Evolutionary conservation across 2,888 invertebrate species (phyloP).

Genomic region (Cryptocephalus primarius): DNA sequence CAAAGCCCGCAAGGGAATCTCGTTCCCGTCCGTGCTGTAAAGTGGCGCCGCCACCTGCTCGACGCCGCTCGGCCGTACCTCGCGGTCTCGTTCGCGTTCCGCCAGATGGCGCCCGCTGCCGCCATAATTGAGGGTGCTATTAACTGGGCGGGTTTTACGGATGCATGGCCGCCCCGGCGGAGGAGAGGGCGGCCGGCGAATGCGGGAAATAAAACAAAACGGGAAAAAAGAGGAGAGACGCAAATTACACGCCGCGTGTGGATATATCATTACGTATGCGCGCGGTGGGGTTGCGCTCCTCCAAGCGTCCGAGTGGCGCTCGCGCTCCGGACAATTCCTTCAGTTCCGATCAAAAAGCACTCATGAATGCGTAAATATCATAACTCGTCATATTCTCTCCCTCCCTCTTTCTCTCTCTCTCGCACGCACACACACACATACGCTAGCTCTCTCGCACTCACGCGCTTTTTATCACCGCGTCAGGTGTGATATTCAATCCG

Average conservation of each 20-base stretch:
- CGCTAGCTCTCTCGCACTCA: too few relatives aligned
- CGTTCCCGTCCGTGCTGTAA: slow-evolving; percentile 3
- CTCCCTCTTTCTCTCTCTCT: too few relatives aligned
- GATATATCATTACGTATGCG: slow-evolving; percentile 30
- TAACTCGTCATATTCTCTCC: slow-evolving; percentile 2
- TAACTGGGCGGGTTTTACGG: slow-evolving; percentile 41
- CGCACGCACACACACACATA: too few relatives aligned
- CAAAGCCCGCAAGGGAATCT: too few relatives aligned
- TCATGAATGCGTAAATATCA: slow-evolving; percentile 26
- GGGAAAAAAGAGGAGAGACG: slow-evolving; percentile 22
- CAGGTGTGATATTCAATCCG: too few relatives aligned
- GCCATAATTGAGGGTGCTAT: slow-evolving; percentile 38
- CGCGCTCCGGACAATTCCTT: slow-evolving; percentile 30
- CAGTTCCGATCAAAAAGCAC: slow-evolving; percentile 41
- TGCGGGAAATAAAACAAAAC: slow-evolving; percentile 35
- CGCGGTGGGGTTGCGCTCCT: slow-evolving; percentile 33
- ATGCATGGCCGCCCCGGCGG: slow-evolving; percentile 41
- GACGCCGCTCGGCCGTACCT: not conserved
- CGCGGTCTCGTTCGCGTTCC: slow-evolving; percentile 2
- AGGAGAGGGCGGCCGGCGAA: slow-evolving; percentile 33
- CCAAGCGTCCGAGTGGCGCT: slow-evolving; percentile 32
- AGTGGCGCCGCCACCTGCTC: slow-evolving; percentile 12
- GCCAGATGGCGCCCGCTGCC: slow-evolving; percentile 21
- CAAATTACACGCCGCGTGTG: slow-evolving; percentile 34
- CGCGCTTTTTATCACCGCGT: too few relatives aligned